These are phyloP conservation scores for Spinus pinus DNA, from an alignment of 2,797 vertebrate species.

Conservation along the genomic window DNA sequence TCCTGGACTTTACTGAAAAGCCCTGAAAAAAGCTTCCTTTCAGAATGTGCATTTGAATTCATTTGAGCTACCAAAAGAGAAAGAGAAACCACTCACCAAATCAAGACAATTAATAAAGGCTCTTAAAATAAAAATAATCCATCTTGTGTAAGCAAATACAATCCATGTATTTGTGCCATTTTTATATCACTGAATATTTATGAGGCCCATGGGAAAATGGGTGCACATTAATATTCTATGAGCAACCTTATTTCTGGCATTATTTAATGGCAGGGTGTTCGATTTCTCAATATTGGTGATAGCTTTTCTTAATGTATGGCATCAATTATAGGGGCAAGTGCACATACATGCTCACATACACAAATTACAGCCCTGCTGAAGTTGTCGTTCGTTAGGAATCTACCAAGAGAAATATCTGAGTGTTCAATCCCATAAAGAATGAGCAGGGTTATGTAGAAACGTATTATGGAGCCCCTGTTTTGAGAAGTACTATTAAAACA, in stretches of 20 bases:
- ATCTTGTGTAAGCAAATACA: not conserved
- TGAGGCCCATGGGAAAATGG: not conserved
- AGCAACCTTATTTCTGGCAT: not conserved
- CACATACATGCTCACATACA: not conserved
- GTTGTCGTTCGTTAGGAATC: not conserved
- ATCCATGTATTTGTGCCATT: not conserved
- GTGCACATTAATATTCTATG: not conserved
- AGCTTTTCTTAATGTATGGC: not conserved
- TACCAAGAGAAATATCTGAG: not conserved
- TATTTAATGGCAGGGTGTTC: not conserved
- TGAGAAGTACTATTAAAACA: not conserved
- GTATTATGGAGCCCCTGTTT: not conserved
- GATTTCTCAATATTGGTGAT: not conserved
- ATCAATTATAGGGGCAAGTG: not conserved
- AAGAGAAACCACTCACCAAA: not conserved
- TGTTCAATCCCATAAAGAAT: not conserved
- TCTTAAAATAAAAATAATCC: not conserved
- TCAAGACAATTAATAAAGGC: not conserved
- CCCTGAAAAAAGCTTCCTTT: not conserved
- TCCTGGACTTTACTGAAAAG: not conserved
- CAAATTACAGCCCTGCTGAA: not conserved
- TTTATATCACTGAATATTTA: not conserved
- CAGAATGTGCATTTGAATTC: not conserved
- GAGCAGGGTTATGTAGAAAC: accelerated
- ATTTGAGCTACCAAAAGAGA: not conserved